Percentiles rank a stretch among this genome's conserved stretches.
phyloP scores from a whole-genome alignment of 2,113 vertebrate genomes.

The Dasyprocta punctata region DNA sequence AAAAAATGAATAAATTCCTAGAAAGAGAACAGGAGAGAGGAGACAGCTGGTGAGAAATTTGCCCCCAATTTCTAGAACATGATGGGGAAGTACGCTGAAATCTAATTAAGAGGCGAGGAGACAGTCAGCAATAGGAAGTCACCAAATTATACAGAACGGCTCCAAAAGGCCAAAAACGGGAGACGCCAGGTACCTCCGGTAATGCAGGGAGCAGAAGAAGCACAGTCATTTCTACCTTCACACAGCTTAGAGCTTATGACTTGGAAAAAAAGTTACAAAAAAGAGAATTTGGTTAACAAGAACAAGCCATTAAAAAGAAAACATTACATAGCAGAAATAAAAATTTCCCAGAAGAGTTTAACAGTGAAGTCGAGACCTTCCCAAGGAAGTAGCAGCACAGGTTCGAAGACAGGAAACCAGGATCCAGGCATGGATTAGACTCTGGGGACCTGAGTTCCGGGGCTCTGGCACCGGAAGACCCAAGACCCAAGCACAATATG shows the following conservation, averaged over 20 bases:
- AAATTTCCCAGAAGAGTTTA: neutral
- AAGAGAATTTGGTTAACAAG: neutral
- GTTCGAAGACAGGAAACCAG: fast-evolving
- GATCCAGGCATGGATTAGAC: fast-evolving
- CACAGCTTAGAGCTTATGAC: neutral
- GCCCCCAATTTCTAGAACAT: neutral
- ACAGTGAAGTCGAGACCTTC: neutral
- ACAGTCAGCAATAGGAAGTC: neutral
- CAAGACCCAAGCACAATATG: neutral
- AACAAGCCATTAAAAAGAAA: neutral
- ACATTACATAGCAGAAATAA: neutral
- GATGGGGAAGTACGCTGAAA: neutral
- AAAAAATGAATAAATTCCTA: neutral
- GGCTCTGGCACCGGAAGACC: neutral
- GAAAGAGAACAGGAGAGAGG: neutral
- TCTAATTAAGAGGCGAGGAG: neutral
- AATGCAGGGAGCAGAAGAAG: neutral
- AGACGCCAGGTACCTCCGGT: neutral
- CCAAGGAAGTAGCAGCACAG: neutral
- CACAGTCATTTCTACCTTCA: neutral
- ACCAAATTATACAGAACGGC: neutral
- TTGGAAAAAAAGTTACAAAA: neutral
- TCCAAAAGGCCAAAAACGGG: neutral
- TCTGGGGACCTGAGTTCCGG: fast-evolving
- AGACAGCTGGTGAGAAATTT: neutral